phyloP scores from a whole-genome alignment of 2,113 vertebrate species.

The Corydoras sp. region DNA sequence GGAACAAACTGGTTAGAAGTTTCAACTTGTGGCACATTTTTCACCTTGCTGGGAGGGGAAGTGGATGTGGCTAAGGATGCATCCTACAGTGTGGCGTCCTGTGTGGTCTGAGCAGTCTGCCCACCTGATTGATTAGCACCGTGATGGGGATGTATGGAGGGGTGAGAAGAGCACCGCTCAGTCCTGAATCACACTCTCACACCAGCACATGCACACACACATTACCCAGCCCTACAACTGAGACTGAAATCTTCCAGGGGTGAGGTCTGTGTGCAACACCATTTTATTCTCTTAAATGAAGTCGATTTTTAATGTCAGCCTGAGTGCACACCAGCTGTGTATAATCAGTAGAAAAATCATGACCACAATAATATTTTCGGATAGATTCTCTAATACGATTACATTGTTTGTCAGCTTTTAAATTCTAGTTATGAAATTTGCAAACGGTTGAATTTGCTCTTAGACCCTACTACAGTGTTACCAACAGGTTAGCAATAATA shows the following conservation, averaged over 20 bases:
- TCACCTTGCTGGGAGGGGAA: slow-evolving; percentile 16
- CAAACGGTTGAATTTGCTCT: slow-evolving; percentile 28
- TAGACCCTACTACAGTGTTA: slow-evolving; percentile 2
- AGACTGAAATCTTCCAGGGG: slow-evolving; percentile 21
- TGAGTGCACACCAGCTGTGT: slow-evolving; percentile 33
- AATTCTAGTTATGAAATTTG: slow-evolving; percentile 38
- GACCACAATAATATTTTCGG: slow-evolving; percentile 38
- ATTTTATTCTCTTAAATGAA: slow-evolving; percentile 34
- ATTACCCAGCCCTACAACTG: slow-evolving; percentile 18
- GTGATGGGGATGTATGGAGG: slow-evolving; percentile 40
- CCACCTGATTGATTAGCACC: slow-evolving; percentile 45
- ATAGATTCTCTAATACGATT: slow-evolving; percentile 31
- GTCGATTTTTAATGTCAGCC: slow-evolving; percentile 42
- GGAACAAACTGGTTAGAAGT: background rate
- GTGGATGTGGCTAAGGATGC: slow-evolving; percentile 24
- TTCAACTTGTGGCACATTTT: slow-evolving; percentile 25
- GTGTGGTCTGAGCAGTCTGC: slow-evolving; percentile 34
- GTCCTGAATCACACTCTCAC: slow-evolving; percentile 38
- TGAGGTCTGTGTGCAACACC: slow-evolving; percentile 22
- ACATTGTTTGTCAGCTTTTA: slow-evolving; percentile 29
- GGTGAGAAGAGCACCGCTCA: slow-evolving; percentile 30
- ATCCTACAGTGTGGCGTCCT: slow-evolving; percentile 21
- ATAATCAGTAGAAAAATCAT: slow-evolving; percentile 38
- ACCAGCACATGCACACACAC: background rate
- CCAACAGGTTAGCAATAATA: too few species aligned